Evolutionary conservation across 2,888 invertebrate species (phyloP), one percentile per base, ranked within the genome.

Genomic region (Ceratothoa steindachneri): DNA sequence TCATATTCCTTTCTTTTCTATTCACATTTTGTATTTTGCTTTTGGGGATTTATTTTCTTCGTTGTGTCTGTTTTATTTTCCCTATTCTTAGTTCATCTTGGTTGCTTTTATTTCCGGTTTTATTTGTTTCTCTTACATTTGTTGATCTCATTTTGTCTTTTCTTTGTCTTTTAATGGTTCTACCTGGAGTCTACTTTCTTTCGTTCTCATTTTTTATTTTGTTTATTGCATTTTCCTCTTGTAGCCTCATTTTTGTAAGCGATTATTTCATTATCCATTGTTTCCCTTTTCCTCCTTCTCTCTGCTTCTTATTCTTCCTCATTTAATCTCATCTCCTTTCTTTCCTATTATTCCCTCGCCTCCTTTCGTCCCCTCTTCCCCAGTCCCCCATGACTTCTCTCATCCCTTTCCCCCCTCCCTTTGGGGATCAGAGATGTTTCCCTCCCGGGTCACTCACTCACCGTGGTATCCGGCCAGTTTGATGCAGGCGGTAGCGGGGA

Each of bases 401-500:
- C 60, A 12, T 19, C 19, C 60, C n/a, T 19, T 60, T 19, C n/a
- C 60, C n/a, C 24, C n/a, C n/a, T 27, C 60, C n/a, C 60, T 41
- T 41, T 15, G 15, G 15, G 15, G 41, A 41, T 7, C 15, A 12
- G 19, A 60, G n/a, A 9, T 19, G n/a, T 7, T 60, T 60, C 0
- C 55, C 5, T 60, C 64, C 51, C 4, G 19, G 3, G 15, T 5
- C 55, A 5, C 24, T 55, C 15, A 82, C 87, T 86, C 85, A 97
- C 97, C 92, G 84, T 93, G 93, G 80, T 90, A 88, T 29, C 97
- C 97, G 76, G 91, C 91, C 80, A 98, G 91, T 87, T 98, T 98
- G 82, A 98, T 92, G 84, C 98, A 98, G 65, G 96, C 93, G 0
- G 97, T 97, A 22, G 97, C 97, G 0, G 97, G 98, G 86, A 97